Conservation (phyloP, 2,797 vertebrate genomes). For the Pantherophis alleghaniensis region DNA sequence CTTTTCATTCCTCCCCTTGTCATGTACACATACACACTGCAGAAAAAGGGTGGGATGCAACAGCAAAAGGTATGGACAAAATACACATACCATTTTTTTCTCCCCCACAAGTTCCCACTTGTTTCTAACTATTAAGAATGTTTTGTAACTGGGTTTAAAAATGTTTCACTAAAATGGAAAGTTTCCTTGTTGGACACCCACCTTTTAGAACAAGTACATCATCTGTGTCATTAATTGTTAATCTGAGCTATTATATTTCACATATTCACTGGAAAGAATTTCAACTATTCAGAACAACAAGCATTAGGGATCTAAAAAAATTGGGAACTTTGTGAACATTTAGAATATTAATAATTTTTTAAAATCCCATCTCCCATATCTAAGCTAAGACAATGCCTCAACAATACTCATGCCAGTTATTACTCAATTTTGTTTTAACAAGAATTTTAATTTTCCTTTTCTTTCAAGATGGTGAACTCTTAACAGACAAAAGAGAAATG, state of each 20-base stretch:
- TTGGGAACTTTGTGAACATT: slow-evolving; percentile 51
- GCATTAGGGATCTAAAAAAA: slow-evolving; percentile 55
- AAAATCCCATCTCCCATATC: neutral
- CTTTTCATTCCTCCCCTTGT: neutral
- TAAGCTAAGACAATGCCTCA: slow-evolving; percentile 1
- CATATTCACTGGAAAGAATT: slow-evolving; percentile 68
- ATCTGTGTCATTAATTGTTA: slow-evolving; percentile 69
- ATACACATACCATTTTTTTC: neutral
- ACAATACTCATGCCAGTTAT: slow-evolving; percentile 25
- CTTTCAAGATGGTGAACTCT: neutral
- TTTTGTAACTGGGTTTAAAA: slow-evolving; percentile 60
- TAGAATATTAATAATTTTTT: slow-evolving; percentile 44
- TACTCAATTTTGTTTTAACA: neutral
- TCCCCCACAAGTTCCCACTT: slow-evolving; percentile 15
- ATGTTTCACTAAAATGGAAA: slow-evolving; percentile 52
- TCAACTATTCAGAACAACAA: slow-evolving; percentile 67
- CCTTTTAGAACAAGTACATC: slow-evolving; percentile 52
- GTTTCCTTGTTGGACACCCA: slow-evolving; percentile 53
- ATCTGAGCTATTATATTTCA: slow-evolving; percentile 66
- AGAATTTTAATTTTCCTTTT: neutral
- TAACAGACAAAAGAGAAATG: neutral
- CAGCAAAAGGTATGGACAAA: neutral
- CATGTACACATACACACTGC: neutral
- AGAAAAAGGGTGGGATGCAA: neutral
- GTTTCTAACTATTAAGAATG: slow-evolving; percentile 55